Conservation (phyloP, 2,113 vertebrate genomes). For the Paramisgurnus dabryanus region DNA sequence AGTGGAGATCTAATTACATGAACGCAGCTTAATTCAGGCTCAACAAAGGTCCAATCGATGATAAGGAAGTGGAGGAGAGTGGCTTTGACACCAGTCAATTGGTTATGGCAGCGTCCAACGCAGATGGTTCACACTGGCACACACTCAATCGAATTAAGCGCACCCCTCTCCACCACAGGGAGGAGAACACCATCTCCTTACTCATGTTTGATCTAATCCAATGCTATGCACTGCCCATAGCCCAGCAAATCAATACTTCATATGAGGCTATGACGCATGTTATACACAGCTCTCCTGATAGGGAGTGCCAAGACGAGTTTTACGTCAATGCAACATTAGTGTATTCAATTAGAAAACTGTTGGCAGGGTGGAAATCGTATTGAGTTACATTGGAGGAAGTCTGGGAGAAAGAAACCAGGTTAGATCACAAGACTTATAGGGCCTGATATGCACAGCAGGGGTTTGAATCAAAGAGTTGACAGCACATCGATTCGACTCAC, state of each 20-base stretch:
- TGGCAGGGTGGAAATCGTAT: slow-evolving; percentile 47
- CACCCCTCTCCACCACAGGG: slow-evolving; percentile 16
- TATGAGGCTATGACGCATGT: slow-evolving; percentile 19
- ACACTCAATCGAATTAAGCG: slow-evolving; percentile 46
- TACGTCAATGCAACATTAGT: slow-evolving; percentile 44
- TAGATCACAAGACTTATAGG: slow-evolving; percentile 24
- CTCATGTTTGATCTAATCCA: slow-evolving; percentile 26
- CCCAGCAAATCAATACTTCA: slow-evolving; percentile 61
- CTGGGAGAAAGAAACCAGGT: slow-evolving; percentile 35
- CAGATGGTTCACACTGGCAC: slow-evolving; percentile 46
- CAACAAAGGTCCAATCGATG: slow-evolving; percentile 56
- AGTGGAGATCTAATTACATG: slow-evolving; percentile 53
- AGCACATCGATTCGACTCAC: neutral
- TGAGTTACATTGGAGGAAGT: slow-evolving; percentile 42
- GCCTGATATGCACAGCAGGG: neutral
- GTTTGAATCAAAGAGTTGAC: neutral
- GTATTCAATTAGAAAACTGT: slow-evolving; percentile 47
- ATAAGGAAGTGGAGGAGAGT: slow-evolving; percentile 50
- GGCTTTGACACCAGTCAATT: slow-evolving; percentile 56
- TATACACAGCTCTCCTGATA: slow-evolving; percentile 37
- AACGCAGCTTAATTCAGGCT: slow-evolving; percentile 51
- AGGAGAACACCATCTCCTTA: neutral
- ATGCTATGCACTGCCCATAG: slow-evolving; percentile 52
- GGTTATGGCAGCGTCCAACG: slow-evolving; percentile 50
- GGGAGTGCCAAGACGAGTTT: slow-evolving; percentile 36